phyloP scores from a whole-genome alignment of 2,888 invertebrate genomes.

The Cacoxenus indagator region DNA sequence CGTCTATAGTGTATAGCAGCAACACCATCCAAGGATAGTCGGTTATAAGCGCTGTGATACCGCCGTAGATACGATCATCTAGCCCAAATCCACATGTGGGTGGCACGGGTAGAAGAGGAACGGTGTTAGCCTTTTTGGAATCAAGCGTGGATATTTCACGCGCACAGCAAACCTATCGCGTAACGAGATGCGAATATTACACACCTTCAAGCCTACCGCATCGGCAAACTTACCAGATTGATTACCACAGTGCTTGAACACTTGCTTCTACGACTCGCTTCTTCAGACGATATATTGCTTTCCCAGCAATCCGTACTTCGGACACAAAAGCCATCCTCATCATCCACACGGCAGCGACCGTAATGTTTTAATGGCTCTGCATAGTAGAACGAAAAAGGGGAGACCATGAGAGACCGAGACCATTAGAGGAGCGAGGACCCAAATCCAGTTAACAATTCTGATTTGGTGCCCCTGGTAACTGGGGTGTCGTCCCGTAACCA shows the following conservation, averaged over 20 bases:
- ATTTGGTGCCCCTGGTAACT: too few relatives aligned
- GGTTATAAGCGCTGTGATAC: conserved; percentile 24
- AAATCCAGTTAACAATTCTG: too few relatives aligned
- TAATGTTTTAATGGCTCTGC: conserved; percentile 29
- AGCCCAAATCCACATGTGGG: neutral
- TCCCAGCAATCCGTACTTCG: conserved; percentile 32
- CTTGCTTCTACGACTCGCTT: neutral
- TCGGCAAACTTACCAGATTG: conserved; percentile 29
- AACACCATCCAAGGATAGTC: conserved; percentile 48
- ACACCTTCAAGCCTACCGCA: neutral
- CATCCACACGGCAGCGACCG: conserved; percentile 26
- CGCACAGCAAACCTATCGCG: neutral
- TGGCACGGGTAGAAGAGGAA: conserved; percentile 5
- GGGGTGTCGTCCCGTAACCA: too few relatives aligned
- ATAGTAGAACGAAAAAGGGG: too few relatives aligned
- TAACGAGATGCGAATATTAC: neutral
- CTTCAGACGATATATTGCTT: neutral
- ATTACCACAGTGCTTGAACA: conserved; percentile 12
- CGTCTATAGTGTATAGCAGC: conserved; percentile 34
- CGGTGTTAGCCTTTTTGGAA: neutral
- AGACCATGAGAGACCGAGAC: too few relatives aligned
- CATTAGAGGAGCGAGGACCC: too few relatives aligned
- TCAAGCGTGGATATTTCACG: neutral
- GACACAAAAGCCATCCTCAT: conserved; percentile 28
- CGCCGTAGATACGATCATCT: conserved; percentile 27